A percentile compares a stretch with the other conserved stretches of the same genome.
These are phyloP conservation scores for Phthorimaea operculella DNA, from an alignment of 1,140 invertebrate species.

Conservation along the genomic window DNA sequence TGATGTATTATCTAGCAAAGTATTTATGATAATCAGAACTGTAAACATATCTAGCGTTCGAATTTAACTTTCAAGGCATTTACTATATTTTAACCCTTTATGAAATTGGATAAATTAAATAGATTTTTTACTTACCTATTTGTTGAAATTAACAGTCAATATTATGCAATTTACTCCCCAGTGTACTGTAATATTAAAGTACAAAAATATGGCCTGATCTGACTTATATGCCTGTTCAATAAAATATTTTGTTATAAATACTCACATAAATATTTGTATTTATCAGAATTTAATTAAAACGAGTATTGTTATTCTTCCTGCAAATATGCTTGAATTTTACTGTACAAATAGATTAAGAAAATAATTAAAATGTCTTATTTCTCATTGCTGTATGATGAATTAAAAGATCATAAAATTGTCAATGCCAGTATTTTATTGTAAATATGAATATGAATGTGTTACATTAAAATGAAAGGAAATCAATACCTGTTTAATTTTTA, in stretches of 20 bases:
- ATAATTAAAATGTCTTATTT: constrained; percentile 11
- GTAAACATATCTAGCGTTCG: too few relatives aligned
- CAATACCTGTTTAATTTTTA: constrained; percentile 32
- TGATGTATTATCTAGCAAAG: not conserved
- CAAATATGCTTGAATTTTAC: constrained; percentile 9
- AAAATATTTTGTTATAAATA: too few relatives aligned
- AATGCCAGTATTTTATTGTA: constrained; percentile 65
- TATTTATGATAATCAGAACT: not conserved
- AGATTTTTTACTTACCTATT: too few relatives aligned
- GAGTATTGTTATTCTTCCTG: too few relatives aligned
- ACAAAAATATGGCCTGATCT: constrained; percentile 14
- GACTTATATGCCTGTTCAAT: too few relatives aligned
- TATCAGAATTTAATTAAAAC: too few relatives aligned
- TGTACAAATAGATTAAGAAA: constrained; percentile 34
- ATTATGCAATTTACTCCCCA: constrained; percentile 8
- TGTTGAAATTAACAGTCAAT: not conserved
- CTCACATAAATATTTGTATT: too few relatives aligned
- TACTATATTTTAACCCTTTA: not conserved
- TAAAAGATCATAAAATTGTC: constrained; percentile 36
- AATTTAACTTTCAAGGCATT: not conserved
- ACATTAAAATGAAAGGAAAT: constrained; percentile 57
- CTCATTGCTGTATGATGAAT: constrained; percentile 33
- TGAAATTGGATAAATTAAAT: too few relatives aligned
- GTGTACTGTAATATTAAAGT: constrained; percentile 19
- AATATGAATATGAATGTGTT: constrained; percentile 52